These are phyloP conservation scores for Tigriopus japonicus DNA, from an alignment of 1,140 invertebrate species.

Conservation along the genomic window DNA sequence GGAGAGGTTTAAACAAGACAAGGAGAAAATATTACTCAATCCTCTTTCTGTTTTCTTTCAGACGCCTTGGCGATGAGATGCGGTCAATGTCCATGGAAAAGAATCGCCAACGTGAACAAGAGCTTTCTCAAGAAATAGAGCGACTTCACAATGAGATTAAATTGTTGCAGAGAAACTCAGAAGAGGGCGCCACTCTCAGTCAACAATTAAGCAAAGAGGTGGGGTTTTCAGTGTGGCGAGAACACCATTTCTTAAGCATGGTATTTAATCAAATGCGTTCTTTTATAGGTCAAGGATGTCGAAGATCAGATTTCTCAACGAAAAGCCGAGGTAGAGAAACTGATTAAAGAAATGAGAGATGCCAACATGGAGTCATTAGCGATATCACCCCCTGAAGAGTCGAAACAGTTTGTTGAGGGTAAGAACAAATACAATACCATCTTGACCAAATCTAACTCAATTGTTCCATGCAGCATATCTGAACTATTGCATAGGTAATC, in stretches of 20 bases:
- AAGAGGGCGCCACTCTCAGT: neutral
- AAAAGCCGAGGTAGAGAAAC: conserved; percentile 1
- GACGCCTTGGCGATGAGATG: conserved; percentile 1
- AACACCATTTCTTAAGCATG: neutral
- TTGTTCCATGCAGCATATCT: conserved; percentile 10
- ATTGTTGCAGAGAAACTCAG: neutral
- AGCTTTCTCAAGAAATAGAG: neutral
- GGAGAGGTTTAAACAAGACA: no score
- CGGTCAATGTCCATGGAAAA: conserved; percentile 3
- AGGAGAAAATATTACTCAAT: no score
- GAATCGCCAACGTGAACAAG: neutral
- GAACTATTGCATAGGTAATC: neutral
- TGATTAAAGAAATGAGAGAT: conserved; percentile 4
- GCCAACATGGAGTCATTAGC: conserved; percentile 1
- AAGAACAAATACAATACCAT: conserved; percentile 13
- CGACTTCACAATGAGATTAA: conserved; percentile 1
- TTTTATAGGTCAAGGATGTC: conserved; percentile 1
- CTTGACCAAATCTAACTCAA: neutral
- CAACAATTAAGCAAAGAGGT: conserved; percentile 1
- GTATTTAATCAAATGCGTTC: neutral
- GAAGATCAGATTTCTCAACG: neutral
- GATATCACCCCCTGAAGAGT: neutral
- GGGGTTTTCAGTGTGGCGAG: neutral
- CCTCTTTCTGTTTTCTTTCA: neutral
- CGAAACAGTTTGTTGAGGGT: conserved; percentile 3